These are phyloP conservation scores for Phrynocephalus versicolor DNA, from an alignment of 2,113 vertebrate genomes.

Conservation along the genomic window DNA sequence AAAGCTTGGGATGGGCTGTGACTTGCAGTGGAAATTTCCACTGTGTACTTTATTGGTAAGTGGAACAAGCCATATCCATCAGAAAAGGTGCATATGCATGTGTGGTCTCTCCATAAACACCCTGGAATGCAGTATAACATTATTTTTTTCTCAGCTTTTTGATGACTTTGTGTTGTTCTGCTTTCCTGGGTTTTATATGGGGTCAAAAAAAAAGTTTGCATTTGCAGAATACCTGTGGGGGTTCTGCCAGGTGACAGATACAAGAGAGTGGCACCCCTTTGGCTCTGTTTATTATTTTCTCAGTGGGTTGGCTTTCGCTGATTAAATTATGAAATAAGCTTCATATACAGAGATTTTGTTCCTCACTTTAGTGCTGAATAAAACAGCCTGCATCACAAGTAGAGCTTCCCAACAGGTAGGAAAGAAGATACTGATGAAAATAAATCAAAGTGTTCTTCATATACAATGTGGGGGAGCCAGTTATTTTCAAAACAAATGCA, in stretches of 20 bases:
- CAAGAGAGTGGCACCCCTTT: not conserved
- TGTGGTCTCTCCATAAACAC: conserved; percentile 56
- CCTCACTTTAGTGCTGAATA: not conserved
- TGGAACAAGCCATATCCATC: conserved; percentile 51
- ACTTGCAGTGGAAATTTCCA: conserved; percentile 77
- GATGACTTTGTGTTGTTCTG: conserved; percentile 26
- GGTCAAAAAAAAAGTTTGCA: conserved; percentile 3
- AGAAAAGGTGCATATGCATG: conserved; percentile 11
- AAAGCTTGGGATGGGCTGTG: conserved; percentile 61
- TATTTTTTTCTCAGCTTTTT: conserved; percentile 48
- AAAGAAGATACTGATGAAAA: not conserved
- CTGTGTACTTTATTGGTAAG: conserved; percentile 50
- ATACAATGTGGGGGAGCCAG: too few species aligned
- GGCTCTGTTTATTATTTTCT: not conserved
- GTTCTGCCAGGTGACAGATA: not conserved
- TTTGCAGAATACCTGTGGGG: not conserved
- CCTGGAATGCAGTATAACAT: conserved; percentile 54
- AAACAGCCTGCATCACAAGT: not conserved
- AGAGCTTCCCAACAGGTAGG: not conserved
- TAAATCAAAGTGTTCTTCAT: not conserved
- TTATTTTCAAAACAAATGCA: too few species aligned
- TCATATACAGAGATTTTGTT: not conserved
- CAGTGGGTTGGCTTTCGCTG: not conserved
- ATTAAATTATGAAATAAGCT: not conserved
- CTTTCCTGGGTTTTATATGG: conserved; percentile 37